Evolutionary conservation across 2,113 vertebrate species (phyloP), one percentile per base, ranked within the genome.

Genomic region (Gnathonemus longibarbis): DNA sequence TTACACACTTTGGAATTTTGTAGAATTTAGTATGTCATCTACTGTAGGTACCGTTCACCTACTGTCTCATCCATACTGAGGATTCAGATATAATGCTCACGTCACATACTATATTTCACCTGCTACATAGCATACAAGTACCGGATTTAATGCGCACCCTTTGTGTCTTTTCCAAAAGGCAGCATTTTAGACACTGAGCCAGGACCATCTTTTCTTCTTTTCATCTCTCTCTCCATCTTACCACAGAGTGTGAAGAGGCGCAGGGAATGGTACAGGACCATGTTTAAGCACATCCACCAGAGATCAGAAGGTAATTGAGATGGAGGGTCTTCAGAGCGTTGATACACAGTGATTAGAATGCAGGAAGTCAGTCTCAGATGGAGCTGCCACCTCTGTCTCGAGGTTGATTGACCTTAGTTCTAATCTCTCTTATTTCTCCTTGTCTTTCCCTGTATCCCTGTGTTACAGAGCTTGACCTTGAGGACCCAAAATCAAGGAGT

Each of bases 211-310:
- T 21, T 6, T 39, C 70, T 35, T 58, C 19, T n/a, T 58, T 58
- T 87, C n/a, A 87, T 66, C 42, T 15, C 7, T 17, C 46, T 21
- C 9, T 21, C 50, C 21, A 15, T 39, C 77, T 49, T 19, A n/a
- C 39, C 6, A 35, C 74, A 89, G 89, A 89, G 80, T 31, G 89
- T 89, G 2, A 97, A 98, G 94, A 97, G 96, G 89, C 98, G 98
- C 91, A 97, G 96, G 39, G 98, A 99, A 93, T 99, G 98, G 98
- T 99, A 99, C 96, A 97, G 96, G 91, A 99, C 95, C 96, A 99
- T 99, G 98, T 99, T 99, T 96, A 97, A 95, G 92, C 97, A 99
- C 95, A 98, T 99, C 93, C 98, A 99, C 94, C 95, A 95, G 94
- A 99, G 96, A 94, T 96, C 97, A 93, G 96, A 97, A 91, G 98